These are phyloP conservation scores for Chromobotia macracanthus DNA, from an alignment of 2,797 vertebrate species.

Conservation along the genomic window DNA sequence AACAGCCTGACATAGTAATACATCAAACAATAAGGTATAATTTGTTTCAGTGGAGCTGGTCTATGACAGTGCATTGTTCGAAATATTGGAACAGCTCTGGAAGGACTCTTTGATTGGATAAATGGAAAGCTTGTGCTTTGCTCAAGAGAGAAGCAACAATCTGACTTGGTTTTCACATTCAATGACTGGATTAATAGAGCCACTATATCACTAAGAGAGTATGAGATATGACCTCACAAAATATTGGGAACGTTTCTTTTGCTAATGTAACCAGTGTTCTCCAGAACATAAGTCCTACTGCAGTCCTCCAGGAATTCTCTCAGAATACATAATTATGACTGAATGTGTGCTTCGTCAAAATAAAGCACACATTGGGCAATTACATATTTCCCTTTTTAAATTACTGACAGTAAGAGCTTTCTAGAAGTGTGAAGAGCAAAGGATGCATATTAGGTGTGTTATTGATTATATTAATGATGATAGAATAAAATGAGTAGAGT, in stretches of 20 bases:
- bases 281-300: neutral
- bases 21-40: slow-evolving; percentile 47
- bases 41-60: slow-evolving; percentile 47
- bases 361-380: no score
- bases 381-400: no score
- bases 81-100: slow-evolving; percentile 23
- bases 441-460: no score
- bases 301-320: no score
- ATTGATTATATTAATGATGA: no score
- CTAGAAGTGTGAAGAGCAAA: no score
- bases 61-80: slow-evolving; percentile 30
- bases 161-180: neutral
- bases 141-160: slow-evolving; percentile 18
- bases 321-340: no score
- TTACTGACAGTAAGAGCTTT: no score
- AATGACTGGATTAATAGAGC: slow-evolving; percentile 17
- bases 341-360: no score
- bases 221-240: slow-evolving; percentile 3
- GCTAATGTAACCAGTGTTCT: slow-evolving; percentile 26
- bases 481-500: no score
- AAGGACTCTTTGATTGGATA: slow-evolving; percentile 28
- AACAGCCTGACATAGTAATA: slow-evolving; percentile 31
- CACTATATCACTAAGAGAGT: neutral
- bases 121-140: slow-evolving; percentile 14
- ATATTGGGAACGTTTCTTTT: neutral